Evolutionary conservation across 37 sponge, comb jelly and placozoan species (phyloP), one percentile per base, ranked within the genome.

Genomic region (Tethya wilhelma): DNA sequence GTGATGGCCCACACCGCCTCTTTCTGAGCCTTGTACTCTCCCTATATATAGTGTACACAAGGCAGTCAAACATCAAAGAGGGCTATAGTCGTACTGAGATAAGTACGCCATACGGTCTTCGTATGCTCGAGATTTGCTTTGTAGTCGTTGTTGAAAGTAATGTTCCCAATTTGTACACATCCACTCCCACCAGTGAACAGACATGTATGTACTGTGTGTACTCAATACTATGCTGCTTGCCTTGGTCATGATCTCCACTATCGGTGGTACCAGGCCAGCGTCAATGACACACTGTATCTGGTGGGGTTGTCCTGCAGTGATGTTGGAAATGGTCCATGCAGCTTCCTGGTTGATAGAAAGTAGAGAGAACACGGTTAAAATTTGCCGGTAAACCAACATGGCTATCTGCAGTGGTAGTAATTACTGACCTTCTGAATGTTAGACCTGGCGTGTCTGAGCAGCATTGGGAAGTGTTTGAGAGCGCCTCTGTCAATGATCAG

Each of bases 241-340:
- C 79, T 69, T 80, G n/a, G 29, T 38, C 75, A 93, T 56, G 55
- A 93, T 86, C 23, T 93, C 79, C 8, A 98, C 53, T 11, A 95
- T 40, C 1, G 79, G 84, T 46, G 92, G 93, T 22, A 98, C 44
- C 2, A 98, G 90, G 0, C 83, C 83, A 56, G 89, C 83, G 64
- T 95, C 91, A 25, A 95, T 79, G 40, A 96, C 93, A 49, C 87
- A 77, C 84, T 95, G 90, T 38, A 95, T 95, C 73, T 98, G 96
- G 31, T 65, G 31, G 7, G 86, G 77, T 22, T 90, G 92, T 0
- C 99, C 99, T 14, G 97, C 99, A 28, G 99, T 96, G 79, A 99
- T 96, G 84, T 99, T 99, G 78, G 99, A 99, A 38, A 99, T 78
- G 39, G 97, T 94, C 99, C 99, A 99, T 28, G 97, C 99, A 8